A percentile compares a stretch with the other conserved stretches of the same genome.
Evolutionary conservation across 2,888 invertebrate genomes (phyloP).

Genomic region (Drosophila suboccidentalis): DNA sequence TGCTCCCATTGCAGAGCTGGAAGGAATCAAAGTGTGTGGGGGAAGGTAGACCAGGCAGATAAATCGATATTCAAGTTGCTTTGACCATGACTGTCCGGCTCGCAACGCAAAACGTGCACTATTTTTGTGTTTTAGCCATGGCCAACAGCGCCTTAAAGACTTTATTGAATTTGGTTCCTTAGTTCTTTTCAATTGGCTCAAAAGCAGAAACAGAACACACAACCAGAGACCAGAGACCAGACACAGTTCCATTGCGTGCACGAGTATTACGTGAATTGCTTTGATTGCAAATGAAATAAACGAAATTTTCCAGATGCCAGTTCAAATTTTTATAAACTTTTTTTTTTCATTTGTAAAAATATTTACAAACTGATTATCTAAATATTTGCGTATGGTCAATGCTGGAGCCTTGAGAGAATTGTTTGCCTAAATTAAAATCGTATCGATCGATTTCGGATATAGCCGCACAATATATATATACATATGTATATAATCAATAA

Average conservation of each 20-base stretch:
- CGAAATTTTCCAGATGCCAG: slow-evolving; percentile 78
- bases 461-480: background rate
- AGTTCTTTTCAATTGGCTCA: slow-evolving; percentile 30
- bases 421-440: slow-evolving; percentile 19
- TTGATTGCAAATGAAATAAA: slow-evolving; percentile 81
- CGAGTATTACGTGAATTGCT: slow-evolving; percentile 53
- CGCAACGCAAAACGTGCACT: slow-evolving; percentile 32
- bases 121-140: slow-evolving; percentile 44
- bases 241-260: slow-evolving; percentile 45
- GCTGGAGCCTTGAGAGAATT: slow-evolving; percentile 34
- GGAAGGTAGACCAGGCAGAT: slow-evolving; percentile 28
- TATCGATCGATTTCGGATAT: background rate
- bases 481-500: background rate
- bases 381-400: slow-evolving; percentile 67
- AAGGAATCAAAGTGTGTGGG: background rate
- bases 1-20: slow-evolving; percentile 11
- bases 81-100: slow-evolving; percentile 66
- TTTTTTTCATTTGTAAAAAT: slow-evolving; percentile 72
- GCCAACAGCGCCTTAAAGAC: slow-evolving; percentile 57
- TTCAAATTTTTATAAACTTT: slow-evolving; percentile 76
- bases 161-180: slow-evolving; percentile 45
- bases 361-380: slow-evolving; percentile 73
- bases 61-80: slow-evolving; percentile 77
- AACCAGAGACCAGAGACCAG: slow-evolving; percentile 4
- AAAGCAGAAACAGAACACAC: slow-evolving; percentile 2